Evolutionary conservation across 1,140 invertebrate species (phyloP), one percentile per base, ranked within the genome.

Genomic region (Ruditapes philippinarum): DNA sequence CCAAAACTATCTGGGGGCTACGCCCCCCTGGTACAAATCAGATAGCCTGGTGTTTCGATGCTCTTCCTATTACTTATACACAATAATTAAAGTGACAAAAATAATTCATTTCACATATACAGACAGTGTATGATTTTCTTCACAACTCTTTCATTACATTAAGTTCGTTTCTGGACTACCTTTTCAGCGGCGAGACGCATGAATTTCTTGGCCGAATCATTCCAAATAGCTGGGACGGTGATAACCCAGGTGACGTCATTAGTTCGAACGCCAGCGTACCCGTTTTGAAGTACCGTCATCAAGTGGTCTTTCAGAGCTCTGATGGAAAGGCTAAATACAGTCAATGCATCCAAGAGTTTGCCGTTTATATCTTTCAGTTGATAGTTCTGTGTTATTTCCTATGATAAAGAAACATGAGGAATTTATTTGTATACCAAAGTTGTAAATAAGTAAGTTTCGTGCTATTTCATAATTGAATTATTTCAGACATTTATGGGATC

Each of bases 191-290:
- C 79, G 0, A 25, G 17, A 22, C 79, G 51, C 79, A 82, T 82
- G 22, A 82, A 82, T 38, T 82, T 82, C 65, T 82, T 82, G 11
- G 54, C 79, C 54, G 79, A 82, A 17, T 82, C 79, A 7, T 82
- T 65, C 60, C 76, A 79, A 31, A 79, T 79, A 11, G 76, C 76
- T 2, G 76, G 76, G 3, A 79, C 76, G n/a, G 76, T 79, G 11
- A 79, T 57, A 33, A 79, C 76, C 76, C 76, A 79, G 0, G 11
- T 54, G 76, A 79, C 51, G 33, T 82, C 57, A 17, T 0, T 62
- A 0, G 22, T 31, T 19, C n/a, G 14, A 38, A 82, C 28, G n/a
- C n/a, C 38, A 0, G 31, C 1, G 17, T 9, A 28, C n/a, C 19
- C 36, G 2, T 65, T 40, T 9, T 38, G 31, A 14, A 82, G 22